Evolutionary conservation across 2,113 vertebrate genomes (phyloP).

Genomic region (Aptenodytes forsteri): DNA sequence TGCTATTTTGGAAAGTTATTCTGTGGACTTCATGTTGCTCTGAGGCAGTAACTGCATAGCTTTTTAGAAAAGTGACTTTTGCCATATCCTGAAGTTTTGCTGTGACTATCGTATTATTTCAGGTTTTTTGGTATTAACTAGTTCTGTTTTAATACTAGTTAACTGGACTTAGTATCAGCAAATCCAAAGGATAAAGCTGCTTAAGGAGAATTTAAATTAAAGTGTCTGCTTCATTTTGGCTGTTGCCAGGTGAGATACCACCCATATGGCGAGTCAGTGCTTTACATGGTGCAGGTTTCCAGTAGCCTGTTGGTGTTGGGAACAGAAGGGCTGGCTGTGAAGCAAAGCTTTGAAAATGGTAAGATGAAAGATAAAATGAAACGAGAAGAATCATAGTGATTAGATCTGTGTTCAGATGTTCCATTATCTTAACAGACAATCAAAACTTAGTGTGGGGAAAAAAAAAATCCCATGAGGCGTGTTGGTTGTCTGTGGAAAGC

Average conservation of each 20-base stretch:
- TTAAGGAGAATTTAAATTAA: neutral
- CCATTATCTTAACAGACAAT: neutral
- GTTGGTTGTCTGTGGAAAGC: neutral
- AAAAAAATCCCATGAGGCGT: neutral
- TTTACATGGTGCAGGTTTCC: neutral
- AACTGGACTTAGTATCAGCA: neutral
- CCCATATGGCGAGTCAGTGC: neutral
- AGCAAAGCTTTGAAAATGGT: neutral
- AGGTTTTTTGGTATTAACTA: neutral
- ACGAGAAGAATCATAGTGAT: neutral
- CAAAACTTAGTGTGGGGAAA: neutral
- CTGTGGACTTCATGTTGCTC: neutral
- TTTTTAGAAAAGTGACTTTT: neutral
- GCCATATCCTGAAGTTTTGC: neutral
- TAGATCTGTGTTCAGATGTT: neutral
- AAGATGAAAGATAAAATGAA: neutral
- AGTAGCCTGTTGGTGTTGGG: neutral
- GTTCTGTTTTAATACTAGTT: neutral
- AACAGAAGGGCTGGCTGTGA: neutral
- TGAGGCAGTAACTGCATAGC: neutral
- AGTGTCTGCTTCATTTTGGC: neutral
- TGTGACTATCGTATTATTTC: neutral
- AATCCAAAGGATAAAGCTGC: neutral
- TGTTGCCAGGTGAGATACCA: neutral
- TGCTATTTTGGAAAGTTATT: neutral